Conservation (phyloP, 2,888 invertebrate species). For the Rhodophaea formosa region DNA sequence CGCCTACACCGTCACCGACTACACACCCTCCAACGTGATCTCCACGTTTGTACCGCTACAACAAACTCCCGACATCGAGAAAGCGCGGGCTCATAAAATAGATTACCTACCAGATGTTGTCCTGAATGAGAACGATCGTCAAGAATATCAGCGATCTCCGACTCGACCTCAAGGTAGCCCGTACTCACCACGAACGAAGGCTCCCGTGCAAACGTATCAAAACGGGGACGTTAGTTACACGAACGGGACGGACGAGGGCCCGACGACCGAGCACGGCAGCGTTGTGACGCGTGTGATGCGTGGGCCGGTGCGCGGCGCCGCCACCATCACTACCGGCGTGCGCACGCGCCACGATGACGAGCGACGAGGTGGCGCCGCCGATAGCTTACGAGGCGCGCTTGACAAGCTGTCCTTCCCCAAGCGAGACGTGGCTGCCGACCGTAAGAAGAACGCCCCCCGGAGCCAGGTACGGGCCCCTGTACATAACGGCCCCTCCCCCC, state of each 20-base stretch:
- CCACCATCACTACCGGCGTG: slow-evolving; percentile 83
- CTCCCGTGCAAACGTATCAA: slow-evolving; percentile 34
- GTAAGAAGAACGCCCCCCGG: slow-evolving; percentile 45
- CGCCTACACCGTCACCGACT: slow-evolving; percentile 74
- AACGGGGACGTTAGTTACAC: slow-evolving; percentile 42
- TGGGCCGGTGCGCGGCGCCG: slow-evolving; percentile 87
- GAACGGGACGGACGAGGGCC: slow-evolving; percentile 52
- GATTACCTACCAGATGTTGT: slow-evolving; percentile 75
- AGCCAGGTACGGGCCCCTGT: slow-evolving; percentile 61
- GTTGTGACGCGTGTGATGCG: slow-evolving; percentile 87
- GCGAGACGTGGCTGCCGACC: slow-evolving; percentile 53
- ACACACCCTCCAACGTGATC: slow-evolving; percentile 61
- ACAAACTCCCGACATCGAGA: slow-evolving; percentile 75
- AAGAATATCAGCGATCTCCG: slow-evolving; percentile 32
- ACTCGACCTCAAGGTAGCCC: slow-evolving; percentile 36
- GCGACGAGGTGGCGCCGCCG: slow-evolving; percentile 47
- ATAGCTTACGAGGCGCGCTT: slow-evolving; percentile 77
- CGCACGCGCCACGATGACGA: slow-evolving; percentile 75
- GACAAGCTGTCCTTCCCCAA: slow-evolving; percentile 70
- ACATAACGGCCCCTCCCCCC: slow-evolving; percentile 49
- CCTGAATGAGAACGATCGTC: slow-evolving; percentile 58
- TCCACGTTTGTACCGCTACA: slow-evolving; percentile 75
- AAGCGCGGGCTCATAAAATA: slow-evolving; percentile 69
- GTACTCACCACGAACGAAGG: slow-evolving; percentile 36
- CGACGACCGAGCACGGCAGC: slow-evolving; percentile 82